A percentile compares a stretch with the other conserved stretches of the same genome.
These are phyloP conservation scores for Blastomussa wellsi DNA, from an alignment of 92 coral and sea anemone species.

Conservation along the genomic window DNA sequence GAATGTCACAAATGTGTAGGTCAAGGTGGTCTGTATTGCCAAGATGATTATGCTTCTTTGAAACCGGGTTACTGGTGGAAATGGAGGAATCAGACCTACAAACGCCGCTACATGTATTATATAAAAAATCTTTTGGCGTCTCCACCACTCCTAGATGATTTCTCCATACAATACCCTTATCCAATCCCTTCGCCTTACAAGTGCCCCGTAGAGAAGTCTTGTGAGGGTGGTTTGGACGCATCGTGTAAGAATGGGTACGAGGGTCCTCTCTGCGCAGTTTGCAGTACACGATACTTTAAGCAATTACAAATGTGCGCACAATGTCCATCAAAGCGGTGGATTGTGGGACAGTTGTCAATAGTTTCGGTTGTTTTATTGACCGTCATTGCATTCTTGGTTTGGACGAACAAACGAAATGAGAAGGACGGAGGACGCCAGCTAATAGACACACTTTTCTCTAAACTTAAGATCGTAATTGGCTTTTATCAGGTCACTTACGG, in stretches of 20 bases:
- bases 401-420: background rate
- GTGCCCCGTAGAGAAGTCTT: slow-evolving; percentile 24
- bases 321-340: slow-evolving; percentile 32
- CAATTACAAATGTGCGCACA: background rate
- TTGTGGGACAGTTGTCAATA: slow-evolving; percentile 4
- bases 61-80: too few species aligned
- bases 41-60: too few species aligned
- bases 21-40: too few species aligned
- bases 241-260: background rate
- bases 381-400: background rate
- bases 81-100: too few species aligned
- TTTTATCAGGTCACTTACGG: slow-evolving; percentile 36
- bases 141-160: too few species aligned
- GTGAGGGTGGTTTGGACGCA: background rate
- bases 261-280: slow-evolving; percentile 26
- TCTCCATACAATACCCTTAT: slow-evolving; percentile 8
- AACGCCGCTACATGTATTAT: too few species aligned
- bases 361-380: background rate
- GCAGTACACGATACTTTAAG: slow-evolving; percentile 34
- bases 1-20: too few species aligned
- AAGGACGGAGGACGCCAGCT: background rate
- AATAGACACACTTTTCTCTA: slow-evolving; percentile 3
- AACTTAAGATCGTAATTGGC: slow-evolving; percentile 30
- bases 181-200: background rate
- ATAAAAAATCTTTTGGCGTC: too few species aligned